Evolutionary conservation across 2,888 invertebrate genomes (phyloP).

Genomic region (Lacanobia oleracea): DNA sequence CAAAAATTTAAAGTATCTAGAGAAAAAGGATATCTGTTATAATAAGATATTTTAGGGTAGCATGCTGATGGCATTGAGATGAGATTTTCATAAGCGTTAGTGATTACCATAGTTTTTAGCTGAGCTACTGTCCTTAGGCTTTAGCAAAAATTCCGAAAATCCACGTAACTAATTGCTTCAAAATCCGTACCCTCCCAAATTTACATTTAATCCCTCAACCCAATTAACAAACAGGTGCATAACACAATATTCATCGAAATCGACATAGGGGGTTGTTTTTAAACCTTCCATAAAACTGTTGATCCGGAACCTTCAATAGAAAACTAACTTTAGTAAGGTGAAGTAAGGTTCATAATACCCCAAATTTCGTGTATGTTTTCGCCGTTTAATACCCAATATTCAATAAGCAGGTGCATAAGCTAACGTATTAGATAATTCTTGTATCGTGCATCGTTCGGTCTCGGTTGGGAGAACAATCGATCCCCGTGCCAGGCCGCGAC

Average conservation of each 20-base stretch:
- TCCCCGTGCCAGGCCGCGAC: constrained; percentile 75
- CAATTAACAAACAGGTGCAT: constrained; percentile 42
- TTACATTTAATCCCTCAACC: constrained; percentile 22
- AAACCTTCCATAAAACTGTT: not conserved
- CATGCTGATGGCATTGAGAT: too few relatives aligned
- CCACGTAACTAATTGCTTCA: not conserved
- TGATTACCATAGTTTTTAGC: too few relatives aligned
- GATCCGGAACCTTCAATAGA: not conserved
- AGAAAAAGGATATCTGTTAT: too few relatives aligned
- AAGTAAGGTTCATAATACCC: not conserved
- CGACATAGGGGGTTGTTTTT: constrained; percentile 16
- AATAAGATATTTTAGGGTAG: too few relatives aligned
- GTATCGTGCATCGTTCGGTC: constrained; percentile 37
- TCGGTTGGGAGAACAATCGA: constrained; percentile 68
- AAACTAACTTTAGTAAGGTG: not conserved
- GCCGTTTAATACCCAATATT: constrained; percentile 35
- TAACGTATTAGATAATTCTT: constrained; percentile 32
- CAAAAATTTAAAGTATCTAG: too few relatives aligned
- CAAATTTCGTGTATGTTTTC: constrained; percentile 8
- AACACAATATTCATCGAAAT: constrained; percentile 28
- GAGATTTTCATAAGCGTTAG: too few relatives aligned
- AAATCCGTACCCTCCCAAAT: not conserved
- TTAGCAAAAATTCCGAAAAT: too few relatives aligned
- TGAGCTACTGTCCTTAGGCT: too few relatives aligned
- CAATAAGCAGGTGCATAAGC: constrained; percentile 56